Evolutionary conservation across 2,888 invertebrate species (phyloP), one percentile per base, ranked within the genome.

Genomic region (Phytoseiulus persimilis): DNA sequence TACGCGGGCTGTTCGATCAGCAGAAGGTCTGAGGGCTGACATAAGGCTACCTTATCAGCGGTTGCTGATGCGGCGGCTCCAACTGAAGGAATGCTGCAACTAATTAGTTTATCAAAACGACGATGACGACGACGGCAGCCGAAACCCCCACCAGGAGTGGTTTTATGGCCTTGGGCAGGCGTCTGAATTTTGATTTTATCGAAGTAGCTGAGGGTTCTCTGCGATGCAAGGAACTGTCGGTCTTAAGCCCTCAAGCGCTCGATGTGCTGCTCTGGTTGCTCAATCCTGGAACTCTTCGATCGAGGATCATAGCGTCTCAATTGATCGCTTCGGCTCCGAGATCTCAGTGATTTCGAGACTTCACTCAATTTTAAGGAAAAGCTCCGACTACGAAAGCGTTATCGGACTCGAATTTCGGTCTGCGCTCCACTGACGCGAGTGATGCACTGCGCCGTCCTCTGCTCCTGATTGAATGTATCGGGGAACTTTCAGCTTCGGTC

Each of bases 41-140:
- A 46, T 46, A 65, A 65, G 28, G 23, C 65, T 1, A 65, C 28
- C 65, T 65, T 65, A 65, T 65, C 65, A 65, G 65, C 5, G 65
- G 28, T 65, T 65, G 65, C 65, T 65, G 65, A 65, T 65, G 65
- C 65, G 1, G 65, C 65, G 65, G 65, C 65, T 65, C 18, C 11
- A 65, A 18, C 65, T 65, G 65, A 65, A 65, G 28, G 65, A 65
- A 65, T 65, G 65, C 65, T 14, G 65, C 65, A 65, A 65, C 65
- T 65, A 65, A 65, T 65, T 65, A 65, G 65, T 65, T 65, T 65
- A 65, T 65, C 65, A 65, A 65, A 65, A 65, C 65, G 65, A 65
- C 65, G 65, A 65, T 65, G 65, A 65, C 28, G 65, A 65, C 65
- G 65, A 65, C 65, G 5, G 18, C 65, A 1, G 18, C 65, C 28